A percentile compares a stretch with the other conserved stretches of the same genome.
Evolutionary conservation across 2,888 invertebrate species (phyloP).

Genomic region (Oxystoma pomonae): DNA sequence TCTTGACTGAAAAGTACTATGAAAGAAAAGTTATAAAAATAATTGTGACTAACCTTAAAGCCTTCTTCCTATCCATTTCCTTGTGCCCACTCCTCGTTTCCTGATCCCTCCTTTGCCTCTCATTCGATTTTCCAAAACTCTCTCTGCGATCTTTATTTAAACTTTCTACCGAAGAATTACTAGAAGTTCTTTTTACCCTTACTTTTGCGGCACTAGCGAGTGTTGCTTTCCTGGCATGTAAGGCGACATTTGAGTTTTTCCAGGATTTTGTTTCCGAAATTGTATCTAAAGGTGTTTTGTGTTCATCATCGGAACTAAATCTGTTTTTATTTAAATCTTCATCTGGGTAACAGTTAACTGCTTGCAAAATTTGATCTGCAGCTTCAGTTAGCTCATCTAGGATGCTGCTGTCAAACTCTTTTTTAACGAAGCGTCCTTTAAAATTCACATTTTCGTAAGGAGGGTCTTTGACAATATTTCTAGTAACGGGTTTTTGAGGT

Average conservation of each 20-base stretch:
- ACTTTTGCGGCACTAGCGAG: conserved; percentile 29
- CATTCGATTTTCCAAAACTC: background rate
- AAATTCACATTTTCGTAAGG: conserved; percentile 45
- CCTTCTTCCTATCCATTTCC: conserved; percentile 27
- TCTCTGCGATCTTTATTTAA: conserved; percentile 30
- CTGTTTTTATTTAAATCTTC: conserved; percentile 42
- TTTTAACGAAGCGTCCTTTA: conserved; percentile 22
- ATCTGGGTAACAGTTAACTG: conserved; percentile 53
- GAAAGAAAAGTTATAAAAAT: too few species aligned
- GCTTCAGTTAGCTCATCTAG: conserved; percentile 56
- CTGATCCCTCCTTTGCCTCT: background rate
- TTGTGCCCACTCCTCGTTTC: conserved; percentile 4
- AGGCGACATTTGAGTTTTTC: conserved; percentile 29
- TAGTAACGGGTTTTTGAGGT: conserved; percentile 19
- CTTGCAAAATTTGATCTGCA: conserved; percentile 57
- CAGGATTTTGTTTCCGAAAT: conserved; percentile 47
- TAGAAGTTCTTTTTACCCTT: conserved; percentile 41
- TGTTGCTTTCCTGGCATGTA: conserved; percentile 28
- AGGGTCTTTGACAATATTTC: conserved; percentile 27
- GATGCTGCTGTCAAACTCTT: conserved; percentile 45
- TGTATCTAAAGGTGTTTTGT: conserved; percentile 40
- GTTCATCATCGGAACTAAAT: conserved; percentile 42
- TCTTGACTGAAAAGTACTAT: too few species aligned
- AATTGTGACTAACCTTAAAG: conserved; percentile 6
- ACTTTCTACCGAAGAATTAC: conserved; percentile 46